phyloP scores from a whole-genome alignment of 2,113 vertebrate genomes.

The Protobothrops mucrosquamatus region DNA sequence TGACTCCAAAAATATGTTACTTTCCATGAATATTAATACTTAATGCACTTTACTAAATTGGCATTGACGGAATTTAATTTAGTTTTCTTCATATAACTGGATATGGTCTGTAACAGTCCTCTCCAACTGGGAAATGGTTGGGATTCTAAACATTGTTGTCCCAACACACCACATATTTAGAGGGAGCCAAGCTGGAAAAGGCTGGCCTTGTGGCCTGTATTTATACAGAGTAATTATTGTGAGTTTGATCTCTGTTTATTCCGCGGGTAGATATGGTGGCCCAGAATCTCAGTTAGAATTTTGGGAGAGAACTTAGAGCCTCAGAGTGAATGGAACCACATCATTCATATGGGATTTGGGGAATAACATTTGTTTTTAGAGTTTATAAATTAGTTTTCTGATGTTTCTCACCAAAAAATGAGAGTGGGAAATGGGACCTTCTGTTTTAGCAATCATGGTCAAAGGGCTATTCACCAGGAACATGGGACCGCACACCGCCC shows the following conservation, averaged over 20 bases:
- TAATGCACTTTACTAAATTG: background rate
- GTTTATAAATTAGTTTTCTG: background rate
- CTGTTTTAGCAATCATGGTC: background rate
- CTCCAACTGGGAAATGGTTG: background rate
- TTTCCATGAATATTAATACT: background rate
- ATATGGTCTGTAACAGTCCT: background rate
- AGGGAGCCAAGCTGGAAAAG: background rate
- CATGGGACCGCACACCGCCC: accelerated
- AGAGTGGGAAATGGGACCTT: background rate
- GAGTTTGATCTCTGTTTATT: background rate
- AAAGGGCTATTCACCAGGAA: background rate
- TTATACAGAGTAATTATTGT: background rate
- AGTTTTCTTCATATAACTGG: background rate
- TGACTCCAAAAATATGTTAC: background rate
- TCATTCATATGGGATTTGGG: background rate
- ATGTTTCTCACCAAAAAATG: background rate
- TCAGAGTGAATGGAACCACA: background rate
- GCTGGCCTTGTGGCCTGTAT: background rate
- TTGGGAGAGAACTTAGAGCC: background rate
- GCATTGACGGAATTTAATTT: background rate
- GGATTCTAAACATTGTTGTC: background rate
- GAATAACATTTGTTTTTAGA: background rate
- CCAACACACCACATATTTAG: background rate
- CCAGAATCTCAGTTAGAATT: background rate
- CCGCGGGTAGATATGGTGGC: background rate